Percentiles rank a stretch among this genome's conserved stretches.
These are phyloP conservation scores for Dipus sagitta DNA, from an alignment of 2,797 vertebrate species.

Conservation along the genomic window DNA sequence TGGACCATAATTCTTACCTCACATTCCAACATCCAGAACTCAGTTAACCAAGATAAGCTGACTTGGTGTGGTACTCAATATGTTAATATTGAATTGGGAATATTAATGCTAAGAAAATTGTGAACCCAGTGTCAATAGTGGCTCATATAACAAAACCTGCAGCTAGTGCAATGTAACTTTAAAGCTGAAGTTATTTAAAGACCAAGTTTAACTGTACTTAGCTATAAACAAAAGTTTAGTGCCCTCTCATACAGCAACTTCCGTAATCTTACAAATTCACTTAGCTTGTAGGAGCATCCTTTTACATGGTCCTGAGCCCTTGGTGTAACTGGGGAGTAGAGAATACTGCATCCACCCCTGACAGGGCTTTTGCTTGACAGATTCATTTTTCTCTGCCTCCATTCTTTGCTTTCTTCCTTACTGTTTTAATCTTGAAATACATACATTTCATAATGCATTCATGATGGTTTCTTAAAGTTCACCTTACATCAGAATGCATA, in stretches of 20 bases:
- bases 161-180: not conserved
- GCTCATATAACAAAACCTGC: not conserved
- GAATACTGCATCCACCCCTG: not conserved
- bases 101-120: not conserved
- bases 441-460: not conserved
- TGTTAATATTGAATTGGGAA: not conserved
- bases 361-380: not conserved
- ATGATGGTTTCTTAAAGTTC: not conserved
- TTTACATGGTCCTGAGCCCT: not conserved
- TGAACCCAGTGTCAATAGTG: not conserved
- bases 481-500: not conserved
- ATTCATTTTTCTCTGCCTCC: conserved; percentile 7
- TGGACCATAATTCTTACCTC: not conserved
- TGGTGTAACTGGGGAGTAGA: not conserved
- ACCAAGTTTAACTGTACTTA: conserved; percentile 1
- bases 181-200: conserved; percentile 54
- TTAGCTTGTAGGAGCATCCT: not conserved
- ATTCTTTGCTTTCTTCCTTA: not conserved
- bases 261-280: not conserved
- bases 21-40: not conserved
- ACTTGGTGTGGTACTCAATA: not conserved
- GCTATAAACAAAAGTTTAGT: not conserved
- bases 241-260: not conserved
- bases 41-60: not conserved
- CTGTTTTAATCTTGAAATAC: conserved; percentile 26